Evolutionary conservation across 2,113 vertebrate genomes (phyloP), one percentile per base, ranked within the genome.

Genomic region (Lamprologus ornatipinnis): DNA sequence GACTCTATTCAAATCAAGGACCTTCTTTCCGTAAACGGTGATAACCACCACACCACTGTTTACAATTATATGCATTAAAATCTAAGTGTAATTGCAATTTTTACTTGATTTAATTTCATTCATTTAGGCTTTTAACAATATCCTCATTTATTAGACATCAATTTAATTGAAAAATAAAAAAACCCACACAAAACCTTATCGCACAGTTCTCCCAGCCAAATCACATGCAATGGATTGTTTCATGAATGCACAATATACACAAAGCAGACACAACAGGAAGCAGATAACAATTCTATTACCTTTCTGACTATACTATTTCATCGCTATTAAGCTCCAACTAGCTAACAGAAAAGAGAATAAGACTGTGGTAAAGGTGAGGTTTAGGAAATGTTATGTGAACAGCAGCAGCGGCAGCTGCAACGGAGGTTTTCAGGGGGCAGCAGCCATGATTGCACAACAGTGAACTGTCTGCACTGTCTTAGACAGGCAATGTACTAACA

Each of bases 351-450:
- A 21, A 9, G 0, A 70, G n/a, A 70, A 6, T 9, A 70, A 42
- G 37, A 37, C 65, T 14, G 12, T 26, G 21, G 37, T 35, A 14
- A 57, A 55, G 51, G 35, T 12, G 14, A 19, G 42, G 42, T 33
- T 54, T 35, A 23, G 68, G 5, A 17, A 40, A 49, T 9, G 5
- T 9, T 21, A 9, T 57, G n/a, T 28, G 23, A 31, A 14, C 7
- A 33, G 26, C 8, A 58, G 47, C 21, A 45, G 70, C 0, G 45
- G 45, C 47, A 42, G 65, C 12, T 70, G 5, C 65, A 70, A 70
- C 0, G 8, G 3, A 70, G 65, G n/a, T 23, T 70, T 42, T 40
- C 0, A 40, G 65, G 2, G 65, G 65, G n/a, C 12, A 23, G 13
- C 37, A 70, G 37, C 12, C 37, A 70, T 70, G 65, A 70, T 1